phyloP scores from a whole-genome alignment of 2,797 vertebrate species.

The Hydrophis major region DNA sequence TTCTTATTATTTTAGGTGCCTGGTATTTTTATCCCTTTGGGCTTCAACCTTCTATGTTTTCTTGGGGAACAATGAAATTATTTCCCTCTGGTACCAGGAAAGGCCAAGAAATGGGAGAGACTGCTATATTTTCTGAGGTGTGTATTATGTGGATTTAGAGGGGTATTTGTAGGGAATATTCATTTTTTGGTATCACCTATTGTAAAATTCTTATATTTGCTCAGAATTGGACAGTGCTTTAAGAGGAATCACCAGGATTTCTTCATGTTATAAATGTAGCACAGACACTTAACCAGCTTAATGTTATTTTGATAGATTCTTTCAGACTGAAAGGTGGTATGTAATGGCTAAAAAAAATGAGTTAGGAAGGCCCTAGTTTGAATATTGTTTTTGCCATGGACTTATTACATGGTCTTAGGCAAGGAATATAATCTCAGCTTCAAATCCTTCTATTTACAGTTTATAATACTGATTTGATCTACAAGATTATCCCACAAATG shows the following conservation, averaged over 20 bases:
- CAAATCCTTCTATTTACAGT: neutral
- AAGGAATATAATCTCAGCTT: neutral
- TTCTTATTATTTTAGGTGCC: constrained; percentile 55
- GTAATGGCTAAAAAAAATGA: neutral
- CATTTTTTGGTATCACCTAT: neutral
- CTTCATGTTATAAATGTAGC: neutral
- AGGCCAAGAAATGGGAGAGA: constrained; percentile 52
- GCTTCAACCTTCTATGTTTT: constrained; percentile 51
- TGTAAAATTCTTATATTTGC: neutral
- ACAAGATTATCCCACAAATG: neutral
- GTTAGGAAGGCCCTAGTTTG: neutral
- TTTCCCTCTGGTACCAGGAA: constrained; percentile 24
- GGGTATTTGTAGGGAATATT: accelerated
- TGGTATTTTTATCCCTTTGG: constrained; percentile 74
- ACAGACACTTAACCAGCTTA: neutral
- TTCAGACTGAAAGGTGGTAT: neutral
- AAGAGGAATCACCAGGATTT: neutral
- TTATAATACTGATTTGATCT: neutral
- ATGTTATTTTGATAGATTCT: neutral
- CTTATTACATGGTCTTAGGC: neutral
- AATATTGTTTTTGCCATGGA: neutral
- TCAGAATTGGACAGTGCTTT: neutral
- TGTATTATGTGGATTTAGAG: neutral
- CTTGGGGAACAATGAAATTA: constrained; percentile 61
- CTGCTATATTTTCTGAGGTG: constrained; percentile 60